Conservation (phyloP, 2,888 invertebrate species). For the Drosophila bunnanda region DNA sequence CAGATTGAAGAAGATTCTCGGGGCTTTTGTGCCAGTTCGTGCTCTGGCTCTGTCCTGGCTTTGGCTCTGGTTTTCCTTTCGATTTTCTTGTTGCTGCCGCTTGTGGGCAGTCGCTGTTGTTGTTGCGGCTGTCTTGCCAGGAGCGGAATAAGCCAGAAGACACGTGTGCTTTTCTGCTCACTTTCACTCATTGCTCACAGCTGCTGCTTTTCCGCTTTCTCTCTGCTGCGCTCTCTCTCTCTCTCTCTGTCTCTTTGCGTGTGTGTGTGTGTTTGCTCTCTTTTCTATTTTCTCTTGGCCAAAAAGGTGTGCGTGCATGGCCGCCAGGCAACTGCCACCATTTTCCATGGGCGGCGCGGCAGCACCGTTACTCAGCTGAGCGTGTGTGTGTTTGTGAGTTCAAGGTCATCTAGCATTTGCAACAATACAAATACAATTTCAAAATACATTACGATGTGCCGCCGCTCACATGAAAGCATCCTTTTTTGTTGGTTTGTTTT, state of each 20-base stretch:
- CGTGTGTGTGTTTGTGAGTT: constrained; percentile 75
- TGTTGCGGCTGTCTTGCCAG: constrained; percentile 66
- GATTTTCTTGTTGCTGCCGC: constrained; percentile 49
- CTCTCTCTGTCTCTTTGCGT: constrained; percentile 10
- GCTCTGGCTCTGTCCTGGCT: constrained; percentile 60
- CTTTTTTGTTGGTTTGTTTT: constrained; percentile 54
- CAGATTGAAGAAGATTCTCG: constrained; percentile 65
- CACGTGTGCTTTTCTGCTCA: constrained; percentile 81
- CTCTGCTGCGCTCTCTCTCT: constrained; percentile 27
- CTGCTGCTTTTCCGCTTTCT: constrained; percentile 54
- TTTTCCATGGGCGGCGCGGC: constrained; percentile 38
- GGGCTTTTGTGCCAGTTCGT: constrained; percentile 72
- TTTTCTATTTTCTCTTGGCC: constrained; percentile 15
- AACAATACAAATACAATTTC: constrained; percentile 72
- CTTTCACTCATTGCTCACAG: constrained; percentile 77
- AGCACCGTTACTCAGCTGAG: constrained; percentile 47
- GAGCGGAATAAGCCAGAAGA: constrained; percentile 59
- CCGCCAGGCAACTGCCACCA: constrained; percentile 67
- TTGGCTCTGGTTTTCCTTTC: constrained; percentile 32
- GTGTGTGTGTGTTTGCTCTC: constrained; percentile 11
- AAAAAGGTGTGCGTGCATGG: constrained; percentile 74
- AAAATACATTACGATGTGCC: constrained; percentile 68
- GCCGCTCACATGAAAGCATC: constrained; percentile 64
- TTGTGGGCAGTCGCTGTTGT: constrained; percentile 13
- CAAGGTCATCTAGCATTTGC: constrained; percentile 83